phyloP scores from a whole-genome alignment of 37 sponge, comb jelly and placozoan genomes.

The Beroe forskalii region DNA sequence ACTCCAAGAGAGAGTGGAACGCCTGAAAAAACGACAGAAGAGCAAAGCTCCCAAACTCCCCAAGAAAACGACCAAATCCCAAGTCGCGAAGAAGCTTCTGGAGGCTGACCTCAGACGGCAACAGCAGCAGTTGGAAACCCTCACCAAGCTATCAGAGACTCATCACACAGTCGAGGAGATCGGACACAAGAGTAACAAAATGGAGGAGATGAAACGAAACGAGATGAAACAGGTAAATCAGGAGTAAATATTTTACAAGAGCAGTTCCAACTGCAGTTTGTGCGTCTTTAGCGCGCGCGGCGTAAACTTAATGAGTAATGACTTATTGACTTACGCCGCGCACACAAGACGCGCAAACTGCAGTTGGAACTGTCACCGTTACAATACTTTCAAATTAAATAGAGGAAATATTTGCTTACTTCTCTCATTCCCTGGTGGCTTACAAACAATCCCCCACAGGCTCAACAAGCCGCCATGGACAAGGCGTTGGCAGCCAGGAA shows the following conservation, averaged over 20 bases:
- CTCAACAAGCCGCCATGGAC: slow-evolving; percentile 45
- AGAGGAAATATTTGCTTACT: too few relatives aligned
- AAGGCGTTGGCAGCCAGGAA: slow-evolving; percentile 36
- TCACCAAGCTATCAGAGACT: slow-evolving; percentile 54
- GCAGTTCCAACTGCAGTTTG: too few relatives aligned
- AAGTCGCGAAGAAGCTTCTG: slow-evolving; percentile 2
- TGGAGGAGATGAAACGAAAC: slow-evolving; percentile 32
- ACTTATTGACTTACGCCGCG: too few relatives aligned
- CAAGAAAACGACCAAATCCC: slow-evolving; percentile 12
- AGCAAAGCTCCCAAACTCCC: slow-evolving; percentile 36
- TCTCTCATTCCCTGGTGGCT: too few relatives aligned
- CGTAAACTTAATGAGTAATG: too few relatives aligned
- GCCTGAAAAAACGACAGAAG: slow-evolving; percentile 51
- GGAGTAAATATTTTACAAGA: too few relatives aligned
- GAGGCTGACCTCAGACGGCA: slow-evolving; percentile 60
- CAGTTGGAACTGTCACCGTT: too few relatives aligned
- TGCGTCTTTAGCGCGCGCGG: too few relatives aligned
- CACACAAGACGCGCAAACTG: too few relatives aligned
- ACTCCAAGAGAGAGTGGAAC: slow-evolving; percentile 1
- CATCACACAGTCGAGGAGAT: slow-evolving; percentile 32
- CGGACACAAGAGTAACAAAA: slow-evolving; percentile 55
- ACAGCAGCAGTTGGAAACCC: slow-evolving; percentile 44
- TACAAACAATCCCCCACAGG: slow-evolving; percentile 2
- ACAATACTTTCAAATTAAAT: too few relatives aligned
- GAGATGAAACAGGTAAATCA: slow-evolving; percentile 48